Percentiles rank a stretch among this genome's conserved stretches.
Conservation (phyloP, 2,797 vertebrate genomes). For the Mallotus villosus region DNA sequence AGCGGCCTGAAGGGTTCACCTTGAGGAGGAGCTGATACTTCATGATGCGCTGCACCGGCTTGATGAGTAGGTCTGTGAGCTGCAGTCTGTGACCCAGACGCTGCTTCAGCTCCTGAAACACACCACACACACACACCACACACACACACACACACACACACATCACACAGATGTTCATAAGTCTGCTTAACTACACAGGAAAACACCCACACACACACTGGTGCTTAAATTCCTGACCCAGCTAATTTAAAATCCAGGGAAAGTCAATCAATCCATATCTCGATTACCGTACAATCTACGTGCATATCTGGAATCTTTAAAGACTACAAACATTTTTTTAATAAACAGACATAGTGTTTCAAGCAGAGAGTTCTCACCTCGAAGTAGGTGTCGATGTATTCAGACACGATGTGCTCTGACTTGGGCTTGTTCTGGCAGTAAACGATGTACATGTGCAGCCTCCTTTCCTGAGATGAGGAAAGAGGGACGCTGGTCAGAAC, state of each 20-base stretch:
- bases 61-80: slow-evolving; percentile 93
- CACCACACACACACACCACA: neutral
- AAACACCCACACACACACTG: no score
- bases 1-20: slow-evolving; percentile 64
- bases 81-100: slow-evolving; percentile 90
- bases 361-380: slow-evolving; percentile 77
- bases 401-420: slow-evolving; percentile 96
- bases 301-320: no score
- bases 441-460: slow-evolving; percentile 97
- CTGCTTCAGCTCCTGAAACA: slow-evolving; percentile 88
- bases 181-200: no score
- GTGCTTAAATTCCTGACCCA: no score
- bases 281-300: no score
- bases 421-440: slow-evolving; percentile 99
- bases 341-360: no score
- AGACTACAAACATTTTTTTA: no score
- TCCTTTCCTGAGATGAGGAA: slow-evolving; percentile 81
- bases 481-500: no score
- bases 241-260: neutral
- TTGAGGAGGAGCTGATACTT: slow-evolving; percentile 97
- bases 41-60: slow-evolving; percentile 97
- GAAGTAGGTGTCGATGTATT: slow-evolving; percentile 98
- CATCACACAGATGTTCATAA: slow-evolving; percentile 66
- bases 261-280: neutral
- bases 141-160: neutral